These are phyloP conservation scores for Rhinatrema bivittatum DNA, from an alignment of 2,797 vertebrate species.

Conservation along the genomic window DNA sequence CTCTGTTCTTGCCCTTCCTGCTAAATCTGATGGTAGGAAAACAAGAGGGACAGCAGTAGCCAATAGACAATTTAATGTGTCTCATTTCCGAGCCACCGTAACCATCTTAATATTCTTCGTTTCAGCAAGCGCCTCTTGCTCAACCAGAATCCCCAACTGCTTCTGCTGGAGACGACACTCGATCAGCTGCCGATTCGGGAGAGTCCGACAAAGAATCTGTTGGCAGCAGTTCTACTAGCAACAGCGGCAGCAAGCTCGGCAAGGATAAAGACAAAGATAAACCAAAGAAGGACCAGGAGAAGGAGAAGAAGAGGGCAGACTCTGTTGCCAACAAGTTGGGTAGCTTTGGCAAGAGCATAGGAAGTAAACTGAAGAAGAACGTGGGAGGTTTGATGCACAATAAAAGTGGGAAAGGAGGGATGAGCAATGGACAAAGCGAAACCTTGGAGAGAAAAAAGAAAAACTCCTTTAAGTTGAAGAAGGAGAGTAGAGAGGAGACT, in stretches of 20 bases:
- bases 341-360: slow-evolving; percentile 91
- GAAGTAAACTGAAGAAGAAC: slow-evolving; percentile 91
- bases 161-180: slow-evolving; percentile 80
- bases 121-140: slow-evolving; percentile 78
- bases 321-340: slow-evolving; percentile 93
- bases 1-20: background rate
- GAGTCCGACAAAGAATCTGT: slow-evolving; percentile 96
- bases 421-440: slow-evolving; percentile 57
- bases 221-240: slow-evolving; percentile 87
- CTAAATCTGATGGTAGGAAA: background rate
- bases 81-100: background rate
- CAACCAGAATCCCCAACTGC: slow-evolving; percentile 92
- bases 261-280: slow-evolving; percentile 63
- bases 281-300: slow-evolving; percentile 69
- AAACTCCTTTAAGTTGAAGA: slow-evolving; percentile 69
- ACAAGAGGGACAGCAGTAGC: background rate
- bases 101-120: background rate
- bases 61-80: background rate
- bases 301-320: slow-evolving; percentile 82
- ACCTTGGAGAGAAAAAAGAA: slow-evolving; percentile 77
- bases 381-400: slow-evolving; percentile 89
- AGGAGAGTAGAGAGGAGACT: slow-evolving; percentile 75
- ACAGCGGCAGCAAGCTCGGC: slow-evolving; percentile 63
- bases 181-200: slow-evolving; percentile 80
- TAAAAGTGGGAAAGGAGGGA: slow-evolving; percentile 44